phyloP scores from a whole-genome alignment of 1,140 invertebrate genomes.

The Mercenaria mercenaria region DNA sequence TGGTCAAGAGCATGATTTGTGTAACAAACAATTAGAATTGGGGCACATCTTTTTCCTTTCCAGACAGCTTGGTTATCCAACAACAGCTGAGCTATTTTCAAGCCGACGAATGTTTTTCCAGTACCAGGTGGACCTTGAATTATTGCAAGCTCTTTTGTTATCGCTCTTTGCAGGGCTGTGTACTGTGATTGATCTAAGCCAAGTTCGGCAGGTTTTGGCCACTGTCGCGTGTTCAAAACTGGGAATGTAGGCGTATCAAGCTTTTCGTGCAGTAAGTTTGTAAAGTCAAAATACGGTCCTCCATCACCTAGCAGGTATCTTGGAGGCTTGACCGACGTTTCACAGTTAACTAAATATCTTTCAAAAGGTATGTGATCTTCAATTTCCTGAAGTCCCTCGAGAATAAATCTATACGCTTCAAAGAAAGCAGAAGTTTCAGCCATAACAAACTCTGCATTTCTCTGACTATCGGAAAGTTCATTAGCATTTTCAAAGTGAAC shows the following conservation, averaged over 20 bases:
- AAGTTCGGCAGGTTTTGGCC: conserved; percentile 76
- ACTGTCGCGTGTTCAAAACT: conserved; percentile 65
- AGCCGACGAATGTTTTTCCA: conserved; percentile 83
- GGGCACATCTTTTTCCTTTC: conserved; percentile 49
- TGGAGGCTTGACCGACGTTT: conserved; percentile 71
- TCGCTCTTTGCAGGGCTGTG: conserved; percentile 85
- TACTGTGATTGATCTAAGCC: conserved; percentile 86
- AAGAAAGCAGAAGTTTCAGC: conserved; percentile 87
- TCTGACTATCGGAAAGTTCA: not conserved
- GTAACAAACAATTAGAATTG: conserved; percentile 91
- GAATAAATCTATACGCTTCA: conserved; percentile 86
- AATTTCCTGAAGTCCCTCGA: conserved; percentile 85
- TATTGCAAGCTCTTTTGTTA: conserved; percentile 88
- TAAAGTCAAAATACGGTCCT: conserved; percentile 55
- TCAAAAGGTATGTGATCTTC: conserved; percentile 81
- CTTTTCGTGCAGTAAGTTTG: conserved; percentile 18
- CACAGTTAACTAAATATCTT: conserved; percentile 78
- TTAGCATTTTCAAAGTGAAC: conserved; percentile 83
- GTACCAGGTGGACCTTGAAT: conserved; percentile 89
- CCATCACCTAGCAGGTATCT: conserved; percentile 66
- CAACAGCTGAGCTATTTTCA: conserved; percentile 84
- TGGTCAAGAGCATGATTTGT: conserved; percentile 96
- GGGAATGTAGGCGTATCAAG: not conserved
- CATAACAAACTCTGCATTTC: conserved; percentile 75
- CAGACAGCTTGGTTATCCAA: conserved; percentile 81